phyloP scores from a whole-genome alignment of 2,888 invertebrate genomes.

The Anthoptus insignis region DNA sequence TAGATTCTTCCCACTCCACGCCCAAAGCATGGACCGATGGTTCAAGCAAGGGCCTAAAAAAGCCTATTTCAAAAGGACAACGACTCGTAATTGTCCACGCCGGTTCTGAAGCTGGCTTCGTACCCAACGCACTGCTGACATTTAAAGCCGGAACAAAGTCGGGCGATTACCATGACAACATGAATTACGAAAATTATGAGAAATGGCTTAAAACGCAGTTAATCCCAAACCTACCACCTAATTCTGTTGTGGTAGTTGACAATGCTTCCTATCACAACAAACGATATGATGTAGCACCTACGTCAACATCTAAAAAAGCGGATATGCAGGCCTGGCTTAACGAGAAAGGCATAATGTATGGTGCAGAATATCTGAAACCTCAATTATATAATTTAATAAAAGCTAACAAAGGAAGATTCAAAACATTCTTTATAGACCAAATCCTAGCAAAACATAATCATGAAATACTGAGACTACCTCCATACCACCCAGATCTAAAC shows the following conservation, averaged over 20 bases:
- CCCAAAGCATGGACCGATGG: background rate
- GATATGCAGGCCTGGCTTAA: slow-evolving; percentile 45
- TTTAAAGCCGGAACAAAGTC: background rate
- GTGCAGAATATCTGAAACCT: slow-evolving; percentile 42
- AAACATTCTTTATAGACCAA: slow-evolving; percentile 43
- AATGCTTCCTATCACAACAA: slow-evolving; percentile 54
- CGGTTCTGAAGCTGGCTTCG: background rate
- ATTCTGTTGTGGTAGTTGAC: slow-evolving; percentile 46
- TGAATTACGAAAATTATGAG: slow-evolving; percentile 46
- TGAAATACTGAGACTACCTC: slow-evolving; percentile 47
- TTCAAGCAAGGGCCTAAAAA: background rate
- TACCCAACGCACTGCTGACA: background rate
- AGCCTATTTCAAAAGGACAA: background rate
- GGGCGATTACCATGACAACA: slow-evolving; percentile 12
- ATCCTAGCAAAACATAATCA: slow-evolving; percentile 43
- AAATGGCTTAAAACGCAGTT: slow-evolving; percentile 52
- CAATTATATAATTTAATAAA: slow-evolving; percentile 48
- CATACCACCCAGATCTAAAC: slow-evolving; percentile 52
- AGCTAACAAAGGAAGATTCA: slow-evolving; percentile 44
- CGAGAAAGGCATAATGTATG: slow-evolving; percentile 40
- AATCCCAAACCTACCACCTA: slow-evolving; percentile 49
- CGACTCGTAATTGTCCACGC: background rate
- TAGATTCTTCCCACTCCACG: background rate
- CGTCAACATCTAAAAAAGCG: slow-evolving; percentile 42
- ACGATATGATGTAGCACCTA: slow-evolving; percentile 39